Evolutionary conservation across 2,113 vertebrate genomes (phyloP).

Genomic region (Penelope pileata): DNA sequence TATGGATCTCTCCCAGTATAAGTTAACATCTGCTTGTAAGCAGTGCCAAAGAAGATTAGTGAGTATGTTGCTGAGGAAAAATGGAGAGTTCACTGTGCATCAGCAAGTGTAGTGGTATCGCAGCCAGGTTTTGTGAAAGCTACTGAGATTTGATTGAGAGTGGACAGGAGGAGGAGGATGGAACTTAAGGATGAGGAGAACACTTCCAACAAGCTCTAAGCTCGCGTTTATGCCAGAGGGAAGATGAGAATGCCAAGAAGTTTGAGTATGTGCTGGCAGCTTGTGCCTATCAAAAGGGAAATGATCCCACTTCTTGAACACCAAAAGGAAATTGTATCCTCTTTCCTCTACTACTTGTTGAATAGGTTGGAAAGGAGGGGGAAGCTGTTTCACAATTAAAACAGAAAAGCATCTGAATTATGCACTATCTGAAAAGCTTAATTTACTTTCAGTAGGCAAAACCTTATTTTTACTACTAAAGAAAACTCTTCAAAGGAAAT

Average conservation of each 20-base stretch:
- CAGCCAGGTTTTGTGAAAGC: slow-evolving; percentile 28
- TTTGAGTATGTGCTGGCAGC: not conserved
- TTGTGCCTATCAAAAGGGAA: not conserved
- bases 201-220: not conserved
- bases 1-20: not conserved
- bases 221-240: not conserved
- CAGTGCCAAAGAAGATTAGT: slow-evolving; percentile 53
- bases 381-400: not conserved
- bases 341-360: not conserved
- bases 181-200: not conserved
- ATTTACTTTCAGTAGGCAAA: not conserved
- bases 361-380: not conserved
- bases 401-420: not conserved
- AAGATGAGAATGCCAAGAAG: not conserved
- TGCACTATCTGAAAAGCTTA: not conserved
- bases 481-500: no score
- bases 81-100: not conserved
- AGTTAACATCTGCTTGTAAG: slow-evolving; percentile 61
- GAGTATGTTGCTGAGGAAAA: slow-evolving; percentile 19
- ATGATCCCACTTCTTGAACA: not conserved
- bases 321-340: not conserved
- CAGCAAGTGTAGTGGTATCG: not conserved
- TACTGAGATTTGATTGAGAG: slow-evolving; percentile 22
- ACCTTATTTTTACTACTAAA: not conserved
- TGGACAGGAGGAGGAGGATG: slow-evolving; percentile 41